Conservation (phyloP, 2,113 vertebrate species). For the Ceuthmochares aereus region DNA sequence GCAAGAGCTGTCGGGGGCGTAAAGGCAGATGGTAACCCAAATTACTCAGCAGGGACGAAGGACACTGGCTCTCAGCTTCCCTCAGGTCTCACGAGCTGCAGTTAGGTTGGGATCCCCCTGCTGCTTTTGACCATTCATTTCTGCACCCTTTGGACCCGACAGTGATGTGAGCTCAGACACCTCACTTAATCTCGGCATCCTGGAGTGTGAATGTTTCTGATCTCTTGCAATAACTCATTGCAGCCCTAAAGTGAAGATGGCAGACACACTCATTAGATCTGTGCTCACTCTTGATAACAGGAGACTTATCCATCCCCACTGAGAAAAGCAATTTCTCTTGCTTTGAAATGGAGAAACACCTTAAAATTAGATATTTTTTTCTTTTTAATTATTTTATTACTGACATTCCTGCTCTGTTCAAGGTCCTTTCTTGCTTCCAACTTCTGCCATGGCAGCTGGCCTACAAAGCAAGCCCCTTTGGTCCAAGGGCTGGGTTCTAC, state of each 20-base stretch:
- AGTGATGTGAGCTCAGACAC: background rate
- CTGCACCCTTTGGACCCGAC: background rate
- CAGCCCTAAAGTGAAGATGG: background rate
- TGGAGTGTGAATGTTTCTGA: fast-evolving
- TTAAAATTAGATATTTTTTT: background rate
- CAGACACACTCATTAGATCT: background rate
- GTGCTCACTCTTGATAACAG: background rate
- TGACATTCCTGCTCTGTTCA: background rate
- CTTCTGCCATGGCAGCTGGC: background rate
- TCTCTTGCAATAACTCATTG: background rate
- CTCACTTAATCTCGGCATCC: background rate
- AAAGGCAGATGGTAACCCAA: background rate
- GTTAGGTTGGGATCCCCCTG: background rate
- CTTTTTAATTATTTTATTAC: background rate
- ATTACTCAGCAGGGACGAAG: background rate
- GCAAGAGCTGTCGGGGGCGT: background rate
- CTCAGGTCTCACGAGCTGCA: background rate
- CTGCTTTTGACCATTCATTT: background rate
- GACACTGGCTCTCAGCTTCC: background rate
- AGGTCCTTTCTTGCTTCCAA: background rate
- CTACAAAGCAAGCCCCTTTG: background rate
- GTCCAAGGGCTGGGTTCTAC: background rate
- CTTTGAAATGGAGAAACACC: background rate
- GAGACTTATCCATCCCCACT: background rate
- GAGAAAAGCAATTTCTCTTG: background rate